A percentile compares a stretch with the other conserved stretches of the same genome.
These are phyloP conservation scores for Agonopterix alstromeriana DNA, from an alignment of 2,888 invertebrate genomes.

Conservation along the genomic window DNA sequence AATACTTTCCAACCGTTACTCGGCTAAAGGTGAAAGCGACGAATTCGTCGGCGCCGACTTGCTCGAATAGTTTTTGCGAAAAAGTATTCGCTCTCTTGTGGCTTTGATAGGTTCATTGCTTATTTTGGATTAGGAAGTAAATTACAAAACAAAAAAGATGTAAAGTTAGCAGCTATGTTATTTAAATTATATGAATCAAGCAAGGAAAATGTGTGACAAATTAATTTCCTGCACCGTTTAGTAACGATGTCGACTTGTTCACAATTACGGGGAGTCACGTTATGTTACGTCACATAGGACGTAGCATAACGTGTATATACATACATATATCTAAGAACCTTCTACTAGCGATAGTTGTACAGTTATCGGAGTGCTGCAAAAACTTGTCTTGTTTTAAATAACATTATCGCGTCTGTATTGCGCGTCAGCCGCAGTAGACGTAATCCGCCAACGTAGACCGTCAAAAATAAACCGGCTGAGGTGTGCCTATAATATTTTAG, in stretches of 20 bases:
- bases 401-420: slow-evolving; percentile 15
- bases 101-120: neutral
- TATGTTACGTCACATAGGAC: neutral
- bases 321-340: neutral
- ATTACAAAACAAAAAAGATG: too few relatives aligned
- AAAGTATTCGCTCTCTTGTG: neutral
- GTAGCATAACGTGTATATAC: too few relatives aligned
- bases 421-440: slow-evolving; percentile 48
- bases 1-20: slow-evolving; percentile 7
- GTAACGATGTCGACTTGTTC: slow-evolving; percentile 1
- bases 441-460: slow-evolving; percentile 56
- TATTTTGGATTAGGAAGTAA: neutral
- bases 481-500: slow-evolving; percentile 50
- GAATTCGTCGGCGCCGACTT: slow-evolving; percentile 10
- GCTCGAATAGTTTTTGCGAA: neutral
- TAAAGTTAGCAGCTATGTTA: too few relatives aligned
- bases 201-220: slow-evolving; percentile 14
- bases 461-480: slow-evolving; percentile 56
- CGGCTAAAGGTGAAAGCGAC: slow-evolving; percentile 30
- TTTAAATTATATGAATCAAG: slow-evolving; percentile 2
- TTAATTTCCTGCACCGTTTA: slow-evolving; percentile 18
- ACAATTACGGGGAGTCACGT: neutral
- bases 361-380: neutral
- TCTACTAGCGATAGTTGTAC: neutral
- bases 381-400: too few relatives aligned